Percentiles rank a stretch among this genome's conserved stretches.
phyloP scores from a whole-genome alignment of 2,113 vertebrate species.

The Desmodus rotundus region DNA sequence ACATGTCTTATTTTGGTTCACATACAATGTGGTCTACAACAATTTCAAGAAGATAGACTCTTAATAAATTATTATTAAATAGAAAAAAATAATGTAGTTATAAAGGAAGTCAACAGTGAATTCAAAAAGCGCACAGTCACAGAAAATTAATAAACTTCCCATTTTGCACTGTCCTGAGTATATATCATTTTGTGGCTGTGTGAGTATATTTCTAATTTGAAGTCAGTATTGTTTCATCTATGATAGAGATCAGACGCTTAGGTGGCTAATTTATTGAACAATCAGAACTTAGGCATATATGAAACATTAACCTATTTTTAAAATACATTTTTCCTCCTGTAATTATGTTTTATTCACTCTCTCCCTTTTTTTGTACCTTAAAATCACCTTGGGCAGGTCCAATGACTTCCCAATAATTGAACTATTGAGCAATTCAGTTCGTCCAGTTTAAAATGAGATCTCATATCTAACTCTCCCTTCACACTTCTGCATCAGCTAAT shows the following conservation, averaged over 20 bases:
- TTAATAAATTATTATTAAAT: not conserved
- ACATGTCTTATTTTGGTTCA: not conserved
- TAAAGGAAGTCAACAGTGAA: not conserved
- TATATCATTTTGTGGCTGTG: not conserved
- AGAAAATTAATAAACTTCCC: not conserved
- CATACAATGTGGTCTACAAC: not conserved
- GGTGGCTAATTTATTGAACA: not conserved
- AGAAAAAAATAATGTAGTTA: not conserved
- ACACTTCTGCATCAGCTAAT: not conserved
- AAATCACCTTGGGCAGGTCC: not conserved
- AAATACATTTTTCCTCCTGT: not conserved
- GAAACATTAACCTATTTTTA: no score
- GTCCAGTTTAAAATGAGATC: not conserved
- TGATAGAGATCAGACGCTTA: not conserved
- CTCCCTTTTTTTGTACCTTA: not conserved
- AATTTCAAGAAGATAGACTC: not conserved
- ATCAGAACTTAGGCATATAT: not conserved
- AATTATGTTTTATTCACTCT: not conserved
- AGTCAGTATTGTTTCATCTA: not conserved
- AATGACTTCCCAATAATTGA: not conserved
- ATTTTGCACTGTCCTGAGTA: not conserved
- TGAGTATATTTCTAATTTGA: not conserved
- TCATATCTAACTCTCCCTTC: not conserved
- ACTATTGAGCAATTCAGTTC: not conserved
- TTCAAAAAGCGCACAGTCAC: not conserved